Evolutionary conservation across 2,888 invertebrate genomes (phyloP).

Genomic region (Alcis repandata): DNA sequence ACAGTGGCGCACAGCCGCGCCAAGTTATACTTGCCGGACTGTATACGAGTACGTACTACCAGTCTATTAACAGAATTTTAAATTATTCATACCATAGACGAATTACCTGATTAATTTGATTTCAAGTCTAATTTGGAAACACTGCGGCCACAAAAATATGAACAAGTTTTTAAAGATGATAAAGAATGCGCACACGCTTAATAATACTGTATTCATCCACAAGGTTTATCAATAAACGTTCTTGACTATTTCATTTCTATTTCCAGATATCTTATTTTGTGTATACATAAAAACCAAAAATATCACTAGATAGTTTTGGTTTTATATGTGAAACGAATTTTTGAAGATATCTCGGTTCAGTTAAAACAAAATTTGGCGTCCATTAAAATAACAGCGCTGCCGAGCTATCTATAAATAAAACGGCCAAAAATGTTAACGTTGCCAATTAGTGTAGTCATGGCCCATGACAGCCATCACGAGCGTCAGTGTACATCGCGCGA

Average conservation of each 20-base stretch:
- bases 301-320: too few relatives aligned
- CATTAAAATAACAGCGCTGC: conserved; percentile 22
- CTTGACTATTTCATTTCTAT: background rate
- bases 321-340: conserved; percentile 24
- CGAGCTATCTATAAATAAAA: conserved; percentile 39
- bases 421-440: conserved; percentile 53
- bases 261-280: background rate
- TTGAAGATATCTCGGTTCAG: conserved; percentile 12
- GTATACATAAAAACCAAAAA: conserved; percentile 28
- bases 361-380: conserved; percentile 29
- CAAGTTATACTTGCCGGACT: too few relatives aligned
- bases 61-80: conserved; percentile 13
- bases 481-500: conserved; percentile 56
- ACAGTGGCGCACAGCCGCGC: too few relatives aligned
- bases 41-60: too few relatives aligned
- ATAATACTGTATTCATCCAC: too few relatives aligned
- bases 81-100: conserved; percentile 9
- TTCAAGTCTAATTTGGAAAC: background rate
- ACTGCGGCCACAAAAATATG: background rate
- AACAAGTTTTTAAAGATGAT: too few relatives aligned
- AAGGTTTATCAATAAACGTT: background rate
- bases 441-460: conserved; percentile 70
- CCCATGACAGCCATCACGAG: conserved; percentile 67
- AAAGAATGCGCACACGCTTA: too few relatives aligned
- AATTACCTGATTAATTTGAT: background rate